Evolutionary conservation across 2,888 invertebrate genomes (phyloP), one percentile per base, ranked within the genome.

Genomic region (Oscheius sp.): DNA sequence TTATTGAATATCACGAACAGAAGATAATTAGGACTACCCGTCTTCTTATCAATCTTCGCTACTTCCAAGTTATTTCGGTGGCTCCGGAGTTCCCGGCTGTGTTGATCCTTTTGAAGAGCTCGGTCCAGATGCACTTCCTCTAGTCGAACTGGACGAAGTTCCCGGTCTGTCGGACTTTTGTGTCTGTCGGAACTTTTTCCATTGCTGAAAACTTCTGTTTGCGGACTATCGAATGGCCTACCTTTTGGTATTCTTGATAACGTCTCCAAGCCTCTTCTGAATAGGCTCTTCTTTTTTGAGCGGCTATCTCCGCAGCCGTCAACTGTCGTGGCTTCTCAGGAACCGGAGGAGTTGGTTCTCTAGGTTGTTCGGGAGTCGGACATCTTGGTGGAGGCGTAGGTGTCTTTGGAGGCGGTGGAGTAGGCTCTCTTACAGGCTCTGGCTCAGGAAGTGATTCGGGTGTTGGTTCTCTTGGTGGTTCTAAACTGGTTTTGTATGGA

Each of bases 241-340:
- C 83, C 79, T 88, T 88, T 70, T 88, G 88, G 60, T 88, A 88
- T 72, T 86, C 86, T 63, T 86, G 85, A 63, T 88, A 88, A 47
- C 88, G 77, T 37, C 85, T 74, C 85, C 85, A 86, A 0, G 88
- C 88, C 74, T 88, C 88, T 74, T 88, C 88, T 51, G 86, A 86
- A 77, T 88, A 88, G 1, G 86, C 85, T 70, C 83, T 83, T 29
- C 86, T 68, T 60, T 86, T 86, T 71, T 85, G 84, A 7, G 84
- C 87, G 1, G 84, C 83, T 1, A 86, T 75, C 73, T 86, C 85
- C 0, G 84, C 83, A 9, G 85, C 84, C 0, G 86, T 87, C 68
- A 84, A 62, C 11, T 77, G 75, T 11, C 79, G 73, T 82, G 74
- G 58, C 77, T 42, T 42, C 11, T 35, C 37, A 62, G 37, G 11